Base-by-base conservation (phyloP, 2,888 invertebrate genomes). In the Callosobruchus maculatus region DNA sequence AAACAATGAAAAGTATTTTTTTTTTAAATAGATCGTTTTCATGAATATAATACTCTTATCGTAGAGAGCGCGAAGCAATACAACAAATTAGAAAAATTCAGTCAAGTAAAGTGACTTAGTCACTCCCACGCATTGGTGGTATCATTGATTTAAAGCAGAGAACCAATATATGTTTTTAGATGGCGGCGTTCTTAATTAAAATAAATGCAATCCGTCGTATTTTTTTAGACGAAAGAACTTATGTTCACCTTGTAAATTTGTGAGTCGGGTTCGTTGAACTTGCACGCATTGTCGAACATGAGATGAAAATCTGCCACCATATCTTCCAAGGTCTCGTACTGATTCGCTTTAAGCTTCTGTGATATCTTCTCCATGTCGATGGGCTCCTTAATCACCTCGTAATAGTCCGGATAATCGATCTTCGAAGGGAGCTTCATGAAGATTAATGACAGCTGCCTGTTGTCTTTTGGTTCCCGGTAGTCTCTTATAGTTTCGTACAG, bases 241-340 rank as follows among this genome's bases (percentile, higher is more conserved):
- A 26, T 18, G 13, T 49, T 49, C 13, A 49, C 49, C 88, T 98
- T 98, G 85, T 98, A 98, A 78, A 98, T 97, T 87, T 97, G 96
- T 0, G 98, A 98, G 84, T 98, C 98, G 0, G 98, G 98, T 84
- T 98, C 98, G 85, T 98, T 98, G 84, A 97, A 98, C 85, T 96
- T 97, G 89, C 97, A 98, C 0, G 98, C 98, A 85, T 98, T 98
- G 82, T 97, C 97, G 81, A 97, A 95, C 97, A 98, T 97, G 71
- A 97, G 88, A 80, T 95, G 91, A 81, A 98, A 94, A 87, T 98
- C 98, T 0, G 93, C 91, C 0, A 95, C 94, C 72, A 98, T 87
- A 78, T 97, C 97, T 79, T 97, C 97, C 22, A 98, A 89, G 21
- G 91, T 92, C 71, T 93, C 93, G 84, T 98, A 98, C 0, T 88